phyloP scores from a whole-genome alignment of 2,797 vertebrate genomes.

The Arnoldichthys spilopterus region DNA sequence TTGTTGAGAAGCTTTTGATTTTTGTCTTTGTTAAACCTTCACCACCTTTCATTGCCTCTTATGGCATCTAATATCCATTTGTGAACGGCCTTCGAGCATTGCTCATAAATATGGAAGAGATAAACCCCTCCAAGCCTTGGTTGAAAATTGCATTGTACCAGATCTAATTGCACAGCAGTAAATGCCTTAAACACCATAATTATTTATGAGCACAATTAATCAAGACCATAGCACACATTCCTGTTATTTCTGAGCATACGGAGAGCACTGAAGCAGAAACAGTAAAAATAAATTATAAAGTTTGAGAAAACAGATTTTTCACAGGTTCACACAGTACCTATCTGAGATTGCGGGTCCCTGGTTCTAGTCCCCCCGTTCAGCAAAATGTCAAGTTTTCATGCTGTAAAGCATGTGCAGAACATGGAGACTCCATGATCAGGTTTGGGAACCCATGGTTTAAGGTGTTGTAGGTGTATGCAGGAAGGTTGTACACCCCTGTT shows the following conservation, averaged over 20 bases:
- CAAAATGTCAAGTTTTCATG: no score
- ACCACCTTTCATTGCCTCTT: background rate
- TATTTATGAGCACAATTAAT: slow-evolving; percentile 24
- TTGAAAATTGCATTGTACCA: background rate
- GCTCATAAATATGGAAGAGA: background rate
- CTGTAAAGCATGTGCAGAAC: no score
- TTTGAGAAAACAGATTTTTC: background rate
- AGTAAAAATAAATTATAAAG: background rate
- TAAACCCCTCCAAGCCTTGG: background rate
- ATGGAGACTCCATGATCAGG: no score
- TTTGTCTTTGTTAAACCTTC: background rate
- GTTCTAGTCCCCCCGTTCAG: no score
- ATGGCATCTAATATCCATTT: background rate
- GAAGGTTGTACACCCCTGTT: background rate
- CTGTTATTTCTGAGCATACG: background rate
- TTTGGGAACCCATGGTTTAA: background rate
- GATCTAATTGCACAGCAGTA: slow-evolving; percentile 7
- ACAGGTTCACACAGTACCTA: no score
- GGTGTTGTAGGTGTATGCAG: background rate
- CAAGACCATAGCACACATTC: background rate
- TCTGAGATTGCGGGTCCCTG: no score
- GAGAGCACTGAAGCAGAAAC: background rate
- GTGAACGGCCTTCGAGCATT: background rate
- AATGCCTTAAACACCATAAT: slow-evolving; percentile 1
- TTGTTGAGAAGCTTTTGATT: background rate